Conservation (phyloP, 2,888 invertebrate species). For the Eugnorisma glareosa region DNA sequence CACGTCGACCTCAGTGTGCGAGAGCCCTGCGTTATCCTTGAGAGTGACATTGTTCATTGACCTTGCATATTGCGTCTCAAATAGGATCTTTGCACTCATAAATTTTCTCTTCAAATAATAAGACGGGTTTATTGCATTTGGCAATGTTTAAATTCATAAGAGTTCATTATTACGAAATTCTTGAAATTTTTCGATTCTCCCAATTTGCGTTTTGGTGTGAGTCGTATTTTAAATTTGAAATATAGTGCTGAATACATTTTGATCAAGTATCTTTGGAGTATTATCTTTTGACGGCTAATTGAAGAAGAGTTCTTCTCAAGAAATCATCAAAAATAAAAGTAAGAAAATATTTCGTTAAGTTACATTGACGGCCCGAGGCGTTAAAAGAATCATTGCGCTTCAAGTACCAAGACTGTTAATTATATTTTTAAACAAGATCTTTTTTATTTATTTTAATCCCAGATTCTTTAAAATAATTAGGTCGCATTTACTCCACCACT, state of each 20-base stretch:
- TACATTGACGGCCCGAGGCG: neutral
- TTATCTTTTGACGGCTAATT: neutral
- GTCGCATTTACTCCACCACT: neutral
- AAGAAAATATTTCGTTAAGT: neutral
- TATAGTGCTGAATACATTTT: conserved; percentile 1
- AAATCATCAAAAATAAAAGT: neutral
- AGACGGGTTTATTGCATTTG: conserved; percentile 60
- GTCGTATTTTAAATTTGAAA: conserved; percentile 24
- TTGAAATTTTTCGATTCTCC: conserved; percentile 20
- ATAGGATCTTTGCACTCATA: conserved; percentile 71
- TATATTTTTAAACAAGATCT: neutral
- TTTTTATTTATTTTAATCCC: neutral
- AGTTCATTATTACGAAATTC: conserved; percentile 45
- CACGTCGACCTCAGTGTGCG: conserved; percentile 43
- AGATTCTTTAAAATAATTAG: neutral
- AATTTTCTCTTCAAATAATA: conserved; percentile 69
- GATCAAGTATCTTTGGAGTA: neutral
- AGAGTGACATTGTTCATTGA: conserved; percentile 72
- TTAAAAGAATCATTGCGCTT: neutral
- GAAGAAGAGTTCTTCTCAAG: neutral
- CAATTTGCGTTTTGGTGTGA: conserved; percentile 32
- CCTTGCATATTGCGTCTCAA: conserved; percentile 70
- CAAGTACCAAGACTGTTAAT: neutral
- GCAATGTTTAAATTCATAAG: conserved; percentile 16
- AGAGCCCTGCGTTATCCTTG: conserved; percentile 71